These are phyloP conservation scores for Menidia menidia DNA, from an alignment of 2,797 vertebrate species.

Conservation along the genomic window DNA sequence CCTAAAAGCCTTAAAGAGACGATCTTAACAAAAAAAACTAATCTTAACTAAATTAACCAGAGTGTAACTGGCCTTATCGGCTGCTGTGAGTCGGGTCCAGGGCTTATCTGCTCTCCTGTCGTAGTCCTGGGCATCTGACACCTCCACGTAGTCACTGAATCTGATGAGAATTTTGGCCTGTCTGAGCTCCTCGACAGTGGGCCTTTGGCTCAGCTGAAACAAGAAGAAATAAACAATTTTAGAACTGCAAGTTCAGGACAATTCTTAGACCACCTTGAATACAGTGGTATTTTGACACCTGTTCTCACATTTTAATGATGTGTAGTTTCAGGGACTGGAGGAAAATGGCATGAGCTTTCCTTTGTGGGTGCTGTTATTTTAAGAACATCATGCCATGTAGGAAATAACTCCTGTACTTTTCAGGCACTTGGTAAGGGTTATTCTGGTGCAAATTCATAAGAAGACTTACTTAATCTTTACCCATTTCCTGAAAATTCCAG, in stretches of 20 bases:
- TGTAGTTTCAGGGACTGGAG: too few relatives aligned
- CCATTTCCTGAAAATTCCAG: too few relatives aligned
- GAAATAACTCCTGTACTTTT: neutral
- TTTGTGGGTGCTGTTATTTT: too few relatives aligned
- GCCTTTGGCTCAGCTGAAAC: constrained; percentile 93
- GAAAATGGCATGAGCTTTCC: too few relatives aligned
- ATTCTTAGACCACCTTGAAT: too few relatives aligned
- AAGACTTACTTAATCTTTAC: too few relatives aligned
- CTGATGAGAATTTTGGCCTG: constrained; percentile 97
- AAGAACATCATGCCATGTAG: neutral
- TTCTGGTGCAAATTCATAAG: neutral
- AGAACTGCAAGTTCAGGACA: neutral
- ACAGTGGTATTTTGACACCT: too few relatives aligned
- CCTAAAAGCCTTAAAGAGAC: constrained; percentile 14
- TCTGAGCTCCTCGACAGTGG: constrained; percentile 95
- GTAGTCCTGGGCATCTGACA: constrained; percentile 96
- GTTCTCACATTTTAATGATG: too few relatives aligned
- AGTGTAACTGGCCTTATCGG: constrained; percentile 89
- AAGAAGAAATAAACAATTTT: constrained; percentile 10
- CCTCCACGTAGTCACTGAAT: constrained; percentile 98
- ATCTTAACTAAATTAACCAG: constrained; percentile 24
- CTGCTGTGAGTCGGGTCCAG: constrained; percentile 96
- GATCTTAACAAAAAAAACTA: constrained; percentile 23
- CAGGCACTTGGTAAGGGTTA: too few relatives aligned
- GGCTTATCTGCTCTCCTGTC: constrained; percentile 97